phyloP scores from a whole-genome alignment of 2,113 vertebrate genomes.

The Phyllostomus hastatus region DNA sequence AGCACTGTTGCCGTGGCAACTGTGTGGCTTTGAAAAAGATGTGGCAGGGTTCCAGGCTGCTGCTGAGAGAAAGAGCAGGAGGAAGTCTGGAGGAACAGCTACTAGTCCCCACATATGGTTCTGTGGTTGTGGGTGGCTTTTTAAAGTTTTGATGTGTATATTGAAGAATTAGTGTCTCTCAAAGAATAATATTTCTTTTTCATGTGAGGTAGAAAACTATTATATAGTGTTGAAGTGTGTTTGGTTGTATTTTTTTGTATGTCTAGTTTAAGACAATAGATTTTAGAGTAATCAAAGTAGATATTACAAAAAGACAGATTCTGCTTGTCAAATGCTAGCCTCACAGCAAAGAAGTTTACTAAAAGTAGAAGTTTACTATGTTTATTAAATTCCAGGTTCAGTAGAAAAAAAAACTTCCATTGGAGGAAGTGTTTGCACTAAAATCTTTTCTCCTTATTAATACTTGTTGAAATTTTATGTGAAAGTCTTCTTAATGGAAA shows the following conservation, averaged over 20 bases:
- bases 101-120: neutral
- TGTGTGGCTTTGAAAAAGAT: slow-evolving; percentile 42
- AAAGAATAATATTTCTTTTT: slow-evolving; percentile 18
- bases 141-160: neutral
- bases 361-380: neutral
- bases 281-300: neutral
- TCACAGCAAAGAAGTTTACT: neutral
- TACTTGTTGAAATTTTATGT: neutral
- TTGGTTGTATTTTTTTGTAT: neutral
- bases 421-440: neutral
- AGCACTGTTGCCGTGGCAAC: slow-evolving; percentile 48
- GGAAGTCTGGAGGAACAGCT: slow-evolving; percentile 24
- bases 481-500: slow-evolving; percentile 4
- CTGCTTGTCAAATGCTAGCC: neutral
- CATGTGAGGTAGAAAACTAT: neutral
- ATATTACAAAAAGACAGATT: neutral
- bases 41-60: slow-evolving; percentile 44
- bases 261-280: slow-evolving; percentile 1
- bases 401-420: neutral
- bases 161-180: neutral
- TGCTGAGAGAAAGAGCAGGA: neutral
- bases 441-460: slow-evolving; percentile 1
- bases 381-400: slow-evolving; percentile 13
- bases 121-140: neutral
- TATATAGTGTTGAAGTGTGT: neutral